Evolutionary conservation across 2,797 vertebrate species (phyloP), one percentile per base, ranked within the genome.

Genomic region (Anniella stebbinsi): DNA sequence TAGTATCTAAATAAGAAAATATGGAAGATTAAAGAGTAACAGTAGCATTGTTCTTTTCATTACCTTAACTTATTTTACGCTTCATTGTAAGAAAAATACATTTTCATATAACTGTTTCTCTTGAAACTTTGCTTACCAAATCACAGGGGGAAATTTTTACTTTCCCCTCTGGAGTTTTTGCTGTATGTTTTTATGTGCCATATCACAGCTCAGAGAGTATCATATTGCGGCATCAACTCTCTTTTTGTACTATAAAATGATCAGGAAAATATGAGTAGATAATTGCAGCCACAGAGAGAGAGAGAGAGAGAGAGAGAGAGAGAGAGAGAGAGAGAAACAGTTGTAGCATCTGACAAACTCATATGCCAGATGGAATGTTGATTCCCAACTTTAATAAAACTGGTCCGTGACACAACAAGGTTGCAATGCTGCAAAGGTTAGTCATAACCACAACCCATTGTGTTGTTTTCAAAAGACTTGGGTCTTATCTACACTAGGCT

Each of bases 181-280:
- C 54, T 63, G 15, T 76, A 73, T 76, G 23, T 80, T 80, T 88
- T 80, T 57, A 81, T 54, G 48, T 66, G 51, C 13, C 66, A 72
- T 51, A 72, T 72, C 51, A 80, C 15, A 72, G 66, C 66, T 80
- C n/a, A 57, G 66, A 80, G 86, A 89, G 45, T 17, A 1, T 0
- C 13, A 7, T 5, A 4, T 85, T 91, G 36, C 17, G 45, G 28
- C 70, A 75, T 38, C 82, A 57, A 80, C 67, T 84, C 2, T 4
- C 3, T 4, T 72, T 91, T 81, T 86, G 91, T 92, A 67, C 87
- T 45, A 41, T 84, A 88, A 91, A 91, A 17, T 30, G 87, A 67
- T 86, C 36, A n/a, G 0, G 0, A 73, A 85, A 67, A 84, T 70
- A 85, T 51, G 91, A 48, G 30, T 30, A 51, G 69, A 88, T 80